These are phyloP conservation scores for Pampusana beccarii DNA, from an alignment of 2,113 vertebrate species.

Conservation along the genomic window DNA sequence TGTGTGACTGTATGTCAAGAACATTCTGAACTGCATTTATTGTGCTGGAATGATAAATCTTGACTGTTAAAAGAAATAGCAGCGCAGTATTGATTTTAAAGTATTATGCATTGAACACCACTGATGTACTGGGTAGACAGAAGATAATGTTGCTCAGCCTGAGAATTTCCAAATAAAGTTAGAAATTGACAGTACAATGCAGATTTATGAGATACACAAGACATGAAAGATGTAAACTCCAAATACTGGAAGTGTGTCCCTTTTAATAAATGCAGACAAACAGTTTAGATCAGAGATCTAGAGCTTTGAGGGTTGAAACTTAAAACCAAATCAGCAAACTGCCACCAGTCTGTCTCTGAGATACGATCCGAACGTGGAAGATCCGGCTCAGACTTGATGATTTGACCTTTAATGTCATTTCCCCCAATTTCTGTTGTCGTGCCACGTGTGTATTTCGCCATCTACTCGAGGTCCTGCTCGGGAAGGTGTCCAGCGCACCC, in stretches of 20 bases:
- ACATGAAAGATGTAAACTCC: neutral
- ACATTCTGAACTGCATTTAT: neutral
- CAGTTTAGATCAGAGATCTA: neutral
- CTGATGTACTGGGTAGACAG: neutral
- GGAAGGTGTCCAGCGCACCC: neutral
- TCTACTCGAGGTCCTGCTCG: fast-evolving
- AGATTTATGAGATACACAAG: neutral
- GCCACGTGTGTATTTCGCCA: fast-evolving
- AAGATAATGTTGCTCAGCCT: neutral
- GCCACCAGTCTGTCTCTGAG: neutral
- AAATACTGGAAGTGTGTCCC: neutral
- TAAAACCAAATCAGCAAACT: neutral
- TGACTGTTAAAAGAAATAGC: neutral
- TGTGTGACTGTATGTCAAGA: neutral
- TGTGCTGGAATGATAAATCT: neutral
- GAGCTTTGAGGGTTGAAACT: neutral
- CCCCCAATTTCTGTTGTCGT: fast-evolving
- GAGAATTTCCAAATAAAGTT: neutral
- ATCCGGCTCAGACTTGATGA: neutral
- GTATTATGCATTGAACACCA: neutral
- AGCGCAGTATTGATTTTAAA: neutral
- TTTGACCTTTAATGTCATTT: neutral
- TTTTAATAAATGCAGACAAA: neutral
- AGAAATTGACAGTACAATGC: neutral
- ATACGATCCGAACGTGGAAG: fast-evolving